Conservation (phyloP, 2,797 vertebrate genomes). For the Enteromius argenteus region DNA sequence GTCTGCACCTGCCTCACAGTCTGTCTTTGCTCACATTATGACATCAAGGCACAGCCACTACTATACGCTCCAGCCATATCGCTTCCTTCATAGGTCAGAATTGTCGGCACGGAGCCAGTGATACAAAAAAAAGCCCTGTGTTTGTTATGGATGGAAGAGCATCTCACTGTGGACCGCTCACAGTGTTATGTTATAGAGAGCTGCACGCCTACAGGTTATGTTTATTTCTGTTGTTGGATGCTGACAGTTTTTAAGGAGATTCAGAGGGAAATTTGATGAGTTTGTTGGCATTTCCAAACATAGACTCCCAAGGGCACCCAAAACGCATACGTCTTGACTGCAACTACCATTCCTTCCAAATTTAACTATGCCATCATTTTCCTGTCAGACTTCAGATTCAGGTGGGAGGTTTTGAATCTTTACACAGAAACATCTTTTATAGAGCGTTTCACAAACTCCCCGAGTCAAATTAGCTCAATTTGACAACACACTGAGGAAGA, state of each 20-base stretch:
- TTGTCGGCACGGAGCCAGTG: neutral
- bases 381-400: slow-evolving; percentile 28
- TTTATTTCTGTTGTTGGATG: slow-evolving; percentile 32
- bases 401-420: slow-evolving; percentile 7
- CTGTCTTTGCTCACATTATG: slow-evolving; percentile 59
- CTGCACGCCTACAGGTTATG: slow-evolving; percentile 7
- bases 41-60: slow-evolving; percentile 42
- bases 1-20: slow-evolving; percentile 67
- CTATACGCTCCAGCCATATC: slow-evolving; percentile 15
- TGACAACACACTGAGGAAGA: neutral
- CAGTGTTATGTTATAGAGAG: neutral
- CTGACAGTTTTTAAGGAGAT: slow-evolving; percentile 1
- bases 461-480: neutral
- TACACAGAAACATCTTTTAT: neutral
- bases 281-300: slow-evolving; percentile 29
- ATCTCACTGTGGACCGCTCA: slow-evolving; percentile 14
- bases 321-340: neutral
- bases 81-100: slow-evolving; percentile 29
- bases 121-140: slow-evolving; percentile 8
- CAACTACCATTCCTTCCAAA: neutral
- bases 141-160: slow-evolving; percentile 21
- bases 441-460: slow-evolving; percentile 11
- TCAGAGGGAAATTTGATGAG: slow-evolving; percentile 17
- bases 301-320: slow-evolving; percentile 21
- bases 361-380: slow-evolving; percentile 21